These are phyloP conservation scores for Calcarius ornatus DNA, from an alignment of 2,113 vertebrate genomes.

Conservation along the genomic window DNA sequence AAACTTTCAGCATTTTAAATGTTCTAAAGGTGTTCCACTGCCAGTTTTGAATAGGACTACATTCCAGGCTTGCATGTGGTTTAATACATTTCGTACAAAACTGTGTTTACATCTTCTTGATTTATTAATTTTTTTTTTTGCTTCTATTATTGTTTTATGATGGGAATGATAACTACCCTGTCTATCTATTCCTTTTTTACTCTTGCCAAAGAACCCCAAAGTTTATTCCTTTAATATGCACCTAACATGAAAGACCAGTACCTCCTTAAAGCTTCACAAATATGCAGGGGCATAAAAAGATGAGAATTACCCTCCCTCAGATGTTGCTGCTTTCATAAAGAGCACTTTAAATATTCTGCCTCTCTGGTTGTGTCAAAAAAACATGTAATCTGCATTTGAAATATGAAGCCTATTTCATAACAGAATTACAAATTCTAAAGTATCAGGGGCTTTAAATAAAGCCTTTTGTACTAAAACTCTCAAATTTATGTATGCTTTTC, in stretches of 20 bases:
- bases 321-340: slow-evolving; percentile 44
- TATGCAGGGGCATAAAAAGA: slow-evolving; percentile 45
- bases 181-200: slow-evolving; percentile 26
- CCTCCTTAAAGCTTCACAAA: slow-evolving; percentile 36
- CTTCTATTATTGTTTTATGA: slow-evolving; percentile 40
- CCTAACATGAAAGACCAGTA: slow-evolving; percentile 41
- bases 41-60: neutral
- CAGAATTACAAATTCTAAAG: slow-evolving; percentile 15
- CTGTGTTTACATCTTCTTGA: slow-evolving; percentile 1
- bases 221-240: slow-evolving; percentile 25
- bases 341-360: slow-evolving; percentile 26
- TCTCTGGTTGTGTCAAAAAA: slow-evolving; percentile 11
- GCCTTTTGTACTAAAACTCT: neutral
- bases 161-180: slow-evolving; percentile 42
- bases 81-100: slow-evolving; percentile 13
- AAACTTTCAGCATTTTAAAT: neutral
- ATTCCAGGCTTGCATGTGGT: slow-evolving; percentile 48
- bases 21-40: neutral
- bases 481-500: neutral
- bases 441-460: slow-evolving; percentile 3
- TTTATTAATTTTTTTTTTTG: slow-evolving; percentile 5
- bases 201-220: slow-evolving; percentile 39
- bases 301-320: slow-evolving; percentile 56
- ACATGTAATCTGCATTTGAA: slow-evolving; percentile 28
- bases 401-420: slow-evolving; percentile 27